Evolutionary conservation across 2,113 vertebrate genomes (phyloP).

Genomic region (Callocephalon fimbriatum): DNA sequence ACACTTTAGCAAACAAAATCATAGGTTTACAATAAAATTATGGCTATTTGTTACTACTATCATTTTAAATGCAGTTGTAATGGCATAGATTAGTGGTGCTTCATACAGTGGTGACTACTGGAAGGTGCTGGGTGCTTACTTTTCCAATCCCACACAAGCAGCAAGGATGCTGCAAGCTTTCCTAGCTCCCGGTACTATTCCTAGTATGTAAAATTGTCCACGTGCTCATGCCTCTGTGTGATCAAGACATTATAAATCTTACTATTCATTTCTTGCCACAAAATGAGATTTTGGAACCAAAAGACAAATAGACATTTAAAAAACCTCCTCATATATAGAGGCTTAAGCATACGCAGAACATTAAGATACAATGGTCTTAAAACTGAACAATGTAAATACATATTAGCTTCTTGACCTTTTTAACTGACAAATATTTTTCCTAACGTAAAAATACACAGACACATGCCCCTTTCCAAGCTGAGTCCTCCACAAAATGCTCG

Average conservation of each 20-base stretch:
- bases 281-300: background rate
- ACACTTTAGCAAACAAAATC: background rate
- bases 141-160: background rate
- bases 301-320: background rate
- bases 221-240: background rate
- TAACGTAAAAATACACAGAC: background rate
- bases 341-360: background rate
- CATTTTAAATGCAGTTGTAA: background rate
- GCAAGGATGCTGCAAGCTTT: background rate
- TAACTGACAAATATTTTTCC: background rate
- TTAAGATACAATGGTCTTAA: background rate
- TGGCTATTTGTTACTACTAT: background rate
- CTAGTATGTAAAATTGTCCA: background rate
- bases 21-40: background rate
- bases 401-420: slow-evolving; percentile 16
- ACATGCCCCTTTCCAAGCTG: background rate
- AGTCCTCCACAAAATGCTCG: background rate
- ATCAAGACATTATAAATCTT: background rate
- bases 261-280: background rate
- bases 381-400: background rate
- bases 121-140: background rate
- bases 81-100: background rate
- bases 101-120: background rate
- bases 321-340: fast-evolving
- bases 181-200: background rate